Conservation (phyloP, 2,113 vertebrate species). For the Laterallus jamaicensis region DNA sequence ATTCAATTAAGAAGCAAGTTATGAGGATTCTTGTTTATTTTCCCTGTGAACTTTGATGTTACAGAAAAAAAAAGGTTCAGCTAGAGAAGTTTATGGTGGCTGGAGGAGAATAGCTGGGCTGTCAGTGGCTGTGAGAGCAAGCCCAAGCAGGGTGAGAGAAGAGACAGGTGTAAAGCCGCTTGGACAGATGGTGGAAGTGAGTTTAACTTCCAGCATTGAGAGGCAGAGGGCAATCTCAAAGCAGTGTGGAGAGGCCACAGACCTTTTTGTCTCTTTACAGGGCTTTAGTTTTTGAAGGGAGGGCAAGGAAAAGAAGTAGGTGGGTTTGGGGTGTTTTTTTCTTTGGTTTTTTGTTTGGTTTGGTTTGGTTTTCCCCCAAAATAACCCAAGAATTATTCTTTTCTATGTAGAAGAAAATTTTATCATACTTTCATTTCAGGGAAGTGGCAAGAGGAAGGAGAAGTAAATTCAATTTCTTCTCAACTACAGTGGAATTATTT, state of each 20-base stretch:
- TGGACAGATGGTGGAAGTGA: rapidly evolving
- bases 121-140: not conserved
- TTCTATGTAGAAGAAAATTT: not conserved
- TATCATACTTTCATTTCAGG: not conserved
- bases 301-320: not conserved
- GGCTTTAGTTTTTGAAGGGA: not conserved
- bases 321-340: not conserved
- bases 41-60: not conserved
- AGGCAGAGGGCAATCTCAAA: not conserved
- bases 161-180: not conserved
- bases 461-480: not conserved
- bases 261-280: not conserved
- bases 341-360: not conserved
- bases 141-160: rapidly evolving
- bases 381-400: not conserved
- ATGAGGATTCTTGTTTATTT: not conserved
- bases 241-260: not conserved
- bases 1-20: not conserved
- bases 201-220: not conserved
- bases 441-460: not conserved
- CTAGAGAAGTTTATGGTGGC: not conserved
- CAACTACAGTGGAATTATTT: not conserved
- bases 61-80: not conserved
- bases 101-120: not conserved
- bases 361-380: no score